phyloP scores from a whole-genome alignment of 2,113 vertebrate genomes.

The Antennarius striatus region DNA sequence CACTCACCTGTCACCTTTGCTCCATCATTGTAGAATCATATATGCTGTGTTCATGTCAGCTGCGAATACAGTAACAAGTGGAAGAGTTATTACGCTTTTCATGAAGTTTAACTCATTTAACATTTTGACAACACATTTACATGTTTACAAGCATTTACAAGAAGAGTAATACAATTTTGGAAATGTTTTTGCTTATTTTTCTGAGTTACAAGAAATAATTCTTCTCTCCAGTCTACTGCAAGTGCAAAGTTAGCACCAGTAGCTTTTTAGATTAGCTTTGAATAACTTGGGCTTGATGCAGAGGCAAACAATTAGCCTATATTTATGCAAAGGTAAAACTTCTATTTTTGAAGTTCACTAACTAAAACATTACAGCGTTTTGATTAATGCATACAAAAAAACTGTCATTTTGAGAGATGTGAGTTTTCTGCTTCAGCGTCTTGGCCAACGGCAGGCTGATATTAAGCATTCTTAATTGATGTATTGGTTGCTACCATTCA shows the following conservation, averaged over 20 bases:
- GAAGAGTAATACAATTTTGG: conserved; percentile 3
- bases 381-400: neutral
- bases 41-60: conserved; percentile 50
- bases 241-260: conserved; percentile 16
- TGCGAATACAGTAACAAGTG: conserved; percentile 12
- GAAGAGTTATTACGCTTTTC: neutral
- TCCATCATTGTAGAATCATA: conserved; percentile 28
- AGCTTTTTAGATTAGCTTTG: too few species aligned
- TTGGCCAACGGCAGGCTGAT: too few species aligned
- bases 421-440: too few species aligned
- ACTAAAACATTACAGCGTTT: neutral
- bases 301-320: too few species aligned
- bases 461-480: too few species aligned
- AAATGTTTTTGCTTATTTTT: neutral
- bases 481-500: too few species aligned
- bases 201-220: neutral
- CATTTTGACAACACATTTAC: too few species aligned
- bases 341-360: neutral
- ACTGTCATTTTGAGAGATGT: too few species aligned
- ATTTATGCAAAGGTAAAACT: too few species aligned
- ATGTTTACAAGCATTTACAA: neutral
- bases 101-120: neutral
- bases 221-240: neutral
- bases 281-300: too few species aligned
- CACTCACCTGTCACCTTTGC: conserved; percentile 42